Evolutionary conservation across 2,888 invertebrate genomes (phyloP), one percentile per base, ranked within the genome.

Genomic region (Agriopis aurantiaria): DNA sequence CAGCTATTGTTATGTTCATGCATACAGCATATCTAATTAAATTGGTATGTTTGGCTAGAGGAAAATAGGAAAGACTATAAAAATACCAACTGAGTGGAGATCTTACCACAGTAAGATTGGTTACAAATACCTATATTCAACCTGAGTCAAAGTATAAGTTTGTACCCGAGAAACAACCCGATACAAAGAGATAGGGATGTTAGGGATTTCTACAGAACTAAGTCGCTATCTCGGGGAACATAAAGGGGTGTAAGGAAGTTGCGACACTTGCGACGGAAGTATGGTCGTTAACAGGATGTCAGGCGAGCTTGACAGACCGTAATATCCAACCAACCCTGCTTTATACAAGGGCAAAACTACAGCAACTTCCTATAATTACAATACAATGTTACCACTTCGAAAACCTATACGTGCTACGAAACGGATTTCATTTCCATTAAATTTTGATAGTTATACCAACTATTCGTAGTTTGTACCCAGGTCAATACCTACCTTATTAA

Each of bases 171-270:
- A 46, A 62, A 68, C 51, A 43, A 43, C 43, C 49, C 23, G 62
- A 53, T n/a, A 62, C 49, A 23, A 46, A 58, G 52, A 53, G 58
- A 58, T 58, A 49, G 55, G 17, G 11, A 33, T 49, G 45, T 59
- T 41, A 53, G 46, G 59, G 60, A 49, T 69, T 55, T 46, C 55
- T 61, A 57, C 48, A 40, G 51, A 63, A n/a, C n/a, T n/a, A n/a
- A 63, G 63, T 49, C 58, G 74, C 69, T 76, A 80, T 78, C 74
- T 73, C 71, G 74, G 76, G 76, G 75, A 75, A 76, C 73, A 76
- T 78, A 74, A 77, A 73, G 57, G 71, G 79, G 73, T 78, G 77
- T 82, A 81, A 81, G 84, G 83, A 86, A 83, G 82, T 78, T 66
- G 74, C 72, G 67, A 74, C 78, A 83, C 82, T 78, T 66, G 74